Percentiles rank a stretch among this genome's conserved stretches.
These are phyloP conservation scores for Beris chalybata DNA, from an alignment of 2,888 invertebrate species.

Conservation along the genomic window DNA sequence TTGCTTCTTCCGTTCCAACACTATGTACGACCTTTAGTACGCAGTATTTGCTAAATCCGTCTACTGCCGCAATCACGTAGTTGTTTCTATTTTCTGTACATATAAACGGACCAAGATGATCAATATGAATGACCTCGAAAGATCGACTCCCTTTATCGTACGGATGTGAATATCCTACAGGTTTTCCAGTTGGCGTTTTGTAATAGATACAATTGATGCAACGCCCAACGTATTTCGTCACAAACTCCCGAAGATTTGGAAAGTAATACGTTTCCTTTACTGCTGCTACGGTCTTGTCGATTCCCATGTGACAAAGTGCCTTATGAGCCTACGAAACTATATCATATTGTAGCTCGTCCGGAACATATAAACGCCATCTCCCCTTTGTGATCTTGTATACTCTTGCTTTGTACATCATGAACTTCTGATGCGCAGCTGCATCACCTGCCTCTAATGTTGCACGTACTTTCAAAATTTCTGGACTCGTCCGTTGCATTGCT, in stretches of 20 bases:
- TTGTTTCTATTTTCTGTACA: too few species aligned
- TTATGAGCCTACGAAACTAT: not conserved
- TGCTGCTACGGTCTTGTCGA: constrained; percentile 4
- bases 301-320: not conserved
- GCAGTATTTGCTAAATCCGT: too few species aligned
- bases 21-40: too few species aligned
- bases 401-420: not conserved
- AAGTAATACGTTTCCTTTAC: not conserved
- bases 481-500: not conserved
- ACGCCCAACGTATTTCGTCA: too few species aligned
- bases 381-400: not conserved
- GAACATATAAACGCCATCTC: constrained; percentile 1
- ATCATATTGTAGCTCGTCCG: not conserved
- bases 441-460: not conserved
- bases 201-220: too few species aligned
- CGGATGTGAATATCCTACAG: constrained; percentile 14
- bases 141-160: constrained; percentile 11
- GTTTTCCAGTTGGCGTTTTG: not conserved
- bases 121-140: too few species aligned
- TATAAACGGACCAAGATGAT: too few species aligned
- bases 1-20: too few species aligned
- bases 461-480: constrained; percentile 2
- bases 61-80: too few species aligned
- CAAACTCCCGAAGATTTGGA: too few species aligned
- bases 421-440: not conserved